phyloP scores from a whole-genome alignment of 2,113 vertebrate genomes.

The Muntiacus muntjak region DNA sequence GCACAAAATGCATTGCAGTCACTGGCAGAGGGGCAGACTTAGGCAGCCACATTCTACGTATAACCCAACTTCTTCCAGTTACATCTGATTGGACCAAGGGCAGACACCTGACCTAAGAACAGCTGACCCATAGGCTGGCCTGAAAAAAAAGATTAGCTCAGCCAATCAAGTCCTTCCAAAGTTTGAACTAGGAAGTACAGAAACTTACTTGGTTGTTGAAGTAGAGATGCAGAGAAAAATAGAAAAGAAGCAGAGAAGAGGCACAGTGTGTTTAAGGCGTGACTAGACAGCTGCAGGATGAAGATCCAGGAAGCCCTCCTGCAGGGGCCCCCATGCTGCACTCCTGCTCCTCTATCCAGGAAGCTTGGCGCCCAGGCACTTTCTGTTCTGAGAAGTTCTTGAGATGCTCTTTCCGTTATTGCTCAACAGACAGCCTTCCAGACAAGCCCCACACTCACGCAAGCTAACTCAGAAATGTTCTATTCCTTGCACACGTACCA shows the following conservation, averaged over 20 bases:
- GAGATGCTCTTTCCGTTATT: not conserved
- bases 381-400: not conserved
- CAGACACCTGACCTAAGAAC: not conserved
- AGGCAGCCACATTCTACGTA: not conserved
- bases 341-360: not conserved
- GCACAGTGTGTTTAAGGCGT: not conserved
- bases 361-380: not conserved
- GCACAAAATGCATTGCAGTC: not conserved
- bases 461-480: not conserved
- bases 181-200: not conserved
- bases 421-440: not conserved
- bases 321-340: not conserved
- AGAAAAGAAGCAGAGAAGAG: not conserved
- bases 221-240: not conserved
- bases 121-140: not conserved
- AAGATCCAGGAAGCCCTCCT: not conserved
- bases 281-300: too few relatives aligned
- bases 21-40: not conserved
- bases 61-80: not conserved
- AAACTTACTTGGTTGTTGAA: not conserved
- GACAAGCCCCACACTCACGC: not conserved
- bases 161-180: not conserved
- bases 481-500: not conserved
- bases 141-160: not conserved
- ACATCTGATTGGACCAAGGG: not conserved